These are phyloP conservation scores for Synchiropus splendidus DNA, from an alignment of 2,113 vertebrate species.

Conservation along the genomic window DNA sequence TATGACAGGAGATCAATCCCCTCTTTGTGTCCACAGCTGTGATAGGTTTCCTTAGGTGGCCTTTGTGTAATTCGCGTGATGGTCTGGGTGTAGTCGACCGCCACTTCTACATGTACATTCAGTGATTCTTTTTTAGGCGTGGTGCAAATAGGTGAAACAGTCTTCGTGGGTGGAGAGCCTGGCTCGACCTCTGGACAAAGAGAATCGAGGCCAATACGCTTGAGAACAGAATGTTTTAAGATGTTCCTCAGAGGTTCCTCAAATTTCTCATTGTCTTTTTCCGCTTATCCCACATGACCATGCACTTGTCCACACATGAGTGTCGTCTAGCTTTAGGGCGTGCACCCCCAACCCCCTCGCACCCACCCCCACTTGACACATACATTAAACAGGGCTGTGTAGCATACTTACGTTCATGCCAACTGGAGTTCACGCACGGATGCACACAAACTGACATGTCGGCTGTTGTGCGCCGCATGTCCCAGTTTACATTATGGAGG, in stretches of 20 bases:
- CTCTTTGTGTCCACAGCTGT: slow-evolving; percentile 33
- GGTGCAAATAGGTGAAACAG: neutral
- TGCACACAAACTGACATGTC: slow-evolving; percentile 23
- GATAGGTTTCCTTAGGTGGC: slow-evolving; percentile 44
- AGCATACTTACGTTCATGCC: slow-evolving; percentile 25
- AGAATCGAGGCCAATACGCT: too few species aligned
- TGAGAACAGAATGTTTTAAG: too few species aligned
- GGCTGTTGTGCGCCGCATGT: slow-evolving; percentile 10
- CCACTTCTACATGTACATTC: too few species aligned
- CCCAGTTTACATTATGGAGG: slow-evolving; percentile 14
- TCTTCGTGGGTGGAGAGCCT: slow-evolving; percentile 17
- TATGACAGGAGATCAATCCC: slow-evolving; percentile 23
- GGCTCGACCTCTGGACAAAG: slow-evolving; percentile 3
- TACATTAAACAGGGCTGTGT: slow-evolving; percentile 16
- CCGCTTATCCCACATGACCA: slow-evolving; percentile 1
- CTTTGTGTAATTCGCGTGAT: slow-evolving; percentile 49
- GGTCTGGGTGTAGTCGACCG: slow-evolving; percentile 1
- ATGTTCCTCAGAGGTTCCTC: too few species aligned
- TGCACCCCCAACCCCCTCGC: slow-evolving; percentile 24
- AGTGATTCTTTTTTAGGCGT: too few species aligned
- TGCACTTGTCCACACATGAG: slow-evolving; percentile 32
- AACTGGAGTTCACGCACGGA: slow-evolving; percentile 33
- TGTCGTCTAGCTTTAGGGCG: slow-evolving; percentile 48
- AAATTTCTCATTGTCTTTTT: slow-evolving; percentile 29
- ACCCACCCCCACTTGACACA: slow-evolving; percentile 2